Evolutionary conservation across 2,797 vertebrate species (phyloP), one percentile per base, ranked within the genome.

Genomic region (Bucorvus abyssinicus): DNA sequence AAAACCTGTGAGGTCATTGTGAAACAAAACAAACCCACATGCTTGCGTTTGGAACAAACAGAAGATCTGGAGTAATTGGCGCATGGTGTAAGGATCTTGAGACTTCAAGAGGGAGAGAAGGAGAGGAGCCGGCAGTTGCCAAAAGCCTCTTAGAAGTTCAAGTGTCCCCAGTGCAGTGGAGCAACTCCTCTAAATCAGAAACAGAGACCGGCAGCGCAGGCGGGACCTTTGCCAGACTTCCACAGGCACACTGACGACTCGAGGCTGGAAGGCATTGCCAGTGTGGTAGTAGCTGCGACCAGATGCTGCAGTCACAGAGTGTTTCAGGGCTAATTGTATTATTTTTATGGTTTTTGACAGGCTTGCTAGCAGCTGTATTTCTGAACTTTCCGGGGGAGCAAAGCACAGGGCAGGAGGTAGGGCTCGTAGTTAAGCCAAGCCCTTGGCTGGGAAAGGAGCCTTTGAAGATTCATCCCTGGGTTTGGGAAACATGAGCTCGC

Each of bases 51-150:
- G 6, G 52, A 90, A 63, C 65, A 75, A 88, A 59, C 30, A 34
- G 68, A 50, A 67, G 53, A 15, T 89, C 24, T 91, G 59, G 10
- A 84, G n/a, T 70, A 84, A 74, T 38, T 40, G n/a, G 30, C 88
- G 63, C n/a, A 52, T 93, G 61, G 91, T 50, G 50, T 79, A 84
- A 95, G 82, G 40, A 73, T 65, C 74, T 84, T 90, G 73, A 90
- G 82, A 85, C 47, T 90, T 70, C 24, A 56, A 34, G 68, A 45
- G 36, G 24, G n/a, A 84, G 65, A 71, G 23, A 44, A 90, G 45
- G 38, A 89, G 32, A 81, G 42, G 59, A 81, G 32, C 13, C 1
- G 2, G 17, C 30, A 55, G 59, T 55, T 84, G 69, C 64, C 82
- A 81, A 36, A 76, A 47, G 64, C 20, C 83, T 68, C n/a, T 57